These are phyloP conservation scores for Ictalurus punctatus DNA, from an alignment of 2,113 vertebrate genomes.

Conservation along the genomic window DNA sequence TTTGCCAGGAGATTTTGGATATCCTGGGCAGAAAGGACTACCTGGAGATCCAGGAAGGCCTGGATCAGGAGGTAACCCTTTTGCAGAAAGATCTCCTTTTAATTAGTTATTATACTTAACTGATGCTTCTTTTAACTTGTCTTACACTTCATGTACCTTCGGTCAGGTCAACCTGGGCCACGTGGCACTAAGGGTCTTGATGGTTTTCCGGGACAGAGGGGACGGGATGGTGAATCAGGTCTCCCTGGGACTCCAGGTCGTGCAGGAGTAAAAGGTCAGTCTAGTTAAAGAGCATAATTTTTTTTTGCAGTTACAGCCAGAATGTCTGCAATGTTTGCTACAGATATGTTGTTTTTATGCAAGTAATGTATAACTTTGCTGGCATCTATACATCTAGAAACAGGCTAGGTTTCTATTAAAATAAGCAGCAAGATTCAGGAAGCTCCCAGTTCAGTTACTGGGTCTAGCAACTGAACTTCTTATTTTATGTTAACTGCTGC, in stretches of 20 bases:
- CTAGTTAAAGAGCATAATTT: neutral
- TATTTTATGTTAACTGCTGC: neutral
- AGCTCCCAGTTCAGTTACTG: neutral
- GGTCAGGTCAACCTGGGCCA: slow-evolving; percentile 78
- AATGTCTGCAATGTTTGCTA: neutral
- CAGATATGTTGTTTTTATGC: neutral
- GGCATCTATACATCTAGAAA: neutral
- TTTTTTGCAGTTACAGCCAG: neutral
- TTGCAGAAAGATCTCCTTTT: neutral
- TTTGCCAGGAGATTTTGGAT: slow-evolving; percentile 75
- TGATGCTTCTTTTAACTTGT: neutral
- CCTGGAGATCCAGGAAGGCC: slow-evolving; percentile 79
- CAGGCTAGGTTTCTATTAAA: neutral
- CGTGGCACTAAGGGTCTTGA: slow-evolving; percentile 74
- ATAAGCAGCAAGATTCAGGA: neutral
- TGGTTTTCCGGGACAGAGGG: slow-evolving; percentile 78
- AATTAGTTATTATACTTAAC: neutral
- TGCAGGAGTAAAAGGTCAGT: slow-evolving; percentile 80
- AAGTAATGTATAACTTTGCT: neutral
- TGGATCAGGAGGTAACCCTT: slow-evolving; percentile 77
- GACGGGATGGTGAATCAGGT: slow-evolving; percentile 76
- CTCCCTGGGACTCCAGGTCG: slow-evolving; percentile 68
- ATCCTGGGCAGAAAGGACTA: slow-evolving; percentile 76
- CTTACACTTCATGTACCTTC: neutral
- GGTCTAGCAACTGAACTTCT: neutral